phyloP scores from a whole-genome alignment of 2,113 vertebrate genomes.

The Mus musculus region DNA sequence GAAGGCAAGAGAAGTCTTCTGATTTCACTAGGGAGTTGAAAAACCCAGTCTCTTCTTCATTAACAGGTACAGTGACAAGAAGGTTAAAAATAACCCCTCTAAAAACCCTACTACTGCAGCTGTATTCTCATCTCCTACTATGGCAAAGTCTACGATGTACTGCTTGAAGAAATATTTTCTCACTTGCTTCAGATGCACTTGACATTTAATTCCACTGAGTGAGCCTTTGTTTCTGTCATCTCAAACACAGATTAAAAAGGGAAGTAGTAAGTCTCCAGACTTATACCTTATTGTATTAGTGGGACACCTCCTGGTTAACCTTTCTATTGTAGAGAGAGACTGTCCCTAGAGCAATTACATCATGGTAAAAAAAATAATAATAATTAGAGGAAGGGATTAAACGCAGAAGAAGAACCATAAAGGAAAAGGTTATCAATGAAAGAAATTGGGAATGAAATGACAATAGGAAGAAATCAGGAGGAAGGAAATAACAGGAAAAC shows the following conservation, averaged over 20 bases:
- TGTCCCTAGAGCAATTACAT: conserved; percentile 60
- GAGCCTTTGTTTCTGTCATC: conserved; percentile 61
- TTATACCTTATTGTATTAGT: conserved; percentile 63
- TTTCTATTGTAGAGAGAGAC: conserved; percentile 59
- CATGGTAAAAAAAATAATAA: neutral
- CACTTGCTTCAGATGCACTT: conserved; percentile 66
- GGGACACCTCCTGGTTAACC: conserved; percentile 64
- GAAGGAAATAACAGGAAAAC: neutral
- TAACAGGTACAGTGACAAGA: conserved; percentile 70
- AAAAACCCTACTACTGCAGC: conserved; percentile 21
- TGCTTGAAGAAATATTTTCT: conserved; percentile 67
- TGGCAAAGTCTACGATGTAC: conserved; percentile 51
- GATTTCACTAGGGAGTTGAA: conserved; percentile 75
- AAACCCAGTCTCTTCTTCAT: conserved; percentile 63
- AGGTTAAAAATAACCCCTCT: conserved; percentile 72
- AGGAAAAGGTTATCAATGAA: conserved; percentile 34
- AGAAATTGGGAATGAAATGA: neutral
- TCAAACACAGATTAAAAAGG: conserved; percentile 61
- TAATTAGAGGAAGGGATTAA: neutral
- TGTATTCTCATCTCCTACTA: conserved; percentile 66
- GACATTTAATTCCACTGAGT: conserved; percentile 73
- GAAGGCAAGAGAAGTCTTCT: conserved; percentile 66
- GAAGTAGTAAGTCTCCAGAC: conserved; percentile 57
- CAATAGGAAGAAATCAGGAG: neutral
- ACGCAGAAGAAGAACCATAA: neutral